phyloP scores from a whole-genome alignment of 2,113 vertebrate genomes.

The Xiphorhynchus elegans region DNA sequence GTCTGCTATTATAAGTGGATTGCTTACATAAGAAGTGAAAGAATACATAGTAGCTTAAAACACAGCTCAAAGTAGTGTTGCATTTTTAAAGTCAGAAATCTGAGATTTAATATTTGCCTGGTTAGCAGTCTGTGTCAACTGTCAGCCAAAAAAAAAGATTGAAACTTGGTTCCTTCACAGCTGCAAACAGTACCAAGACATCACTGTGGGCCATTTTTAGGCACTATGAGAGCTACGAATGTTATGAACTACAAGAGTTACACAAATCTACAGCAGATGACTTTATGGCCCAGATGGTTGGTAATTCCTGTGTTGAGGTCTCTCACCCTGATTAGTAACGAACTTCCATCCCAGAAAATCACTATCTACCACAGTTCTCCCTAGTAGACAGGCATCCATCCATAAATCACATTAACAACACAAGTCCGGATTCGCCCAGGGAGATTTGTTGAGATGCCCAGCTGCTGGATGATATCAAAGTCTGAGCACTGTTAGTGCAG shows the following conservation, averaged over 20 bases:
- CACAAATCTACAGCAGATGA: not conserved
- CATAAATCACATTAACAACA: not conserved
- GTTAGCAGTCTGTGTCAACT: not conserved
- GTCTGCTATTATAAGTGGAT: not conserved
- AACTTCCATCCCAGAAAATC: not conserved
- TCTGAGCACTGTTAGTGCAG: not conserved
- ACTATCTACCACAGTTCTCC: not conserved
- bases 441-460: not conserved
- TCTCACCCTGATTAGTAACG: not conserved
- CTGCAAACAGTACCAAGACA: not conserved
- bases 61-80: not conserved
- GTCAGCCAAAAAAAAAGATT: not conserved
- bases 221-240: not conserved
- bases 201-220: not conserved
- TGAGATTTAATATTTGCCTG: not conserved
- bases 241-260: not conserved
- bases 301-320: not conserved
- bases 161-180: not conserved
- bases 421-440: not conserved
- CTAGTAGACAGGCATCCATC: not conserved
- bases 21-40: conserved; percentile 22
- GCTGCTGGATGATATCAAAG: not conserved
- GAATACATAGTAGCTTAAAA: not conserved
- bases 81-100: not conserved
- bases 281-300: not conserved